Percentiles rank a stretch among this genome's conserved stretches.
Evolutionary conservation across 2,797 vertebrate species (phyloP).

Genomic region (Sebastes iracundus): DNA sequence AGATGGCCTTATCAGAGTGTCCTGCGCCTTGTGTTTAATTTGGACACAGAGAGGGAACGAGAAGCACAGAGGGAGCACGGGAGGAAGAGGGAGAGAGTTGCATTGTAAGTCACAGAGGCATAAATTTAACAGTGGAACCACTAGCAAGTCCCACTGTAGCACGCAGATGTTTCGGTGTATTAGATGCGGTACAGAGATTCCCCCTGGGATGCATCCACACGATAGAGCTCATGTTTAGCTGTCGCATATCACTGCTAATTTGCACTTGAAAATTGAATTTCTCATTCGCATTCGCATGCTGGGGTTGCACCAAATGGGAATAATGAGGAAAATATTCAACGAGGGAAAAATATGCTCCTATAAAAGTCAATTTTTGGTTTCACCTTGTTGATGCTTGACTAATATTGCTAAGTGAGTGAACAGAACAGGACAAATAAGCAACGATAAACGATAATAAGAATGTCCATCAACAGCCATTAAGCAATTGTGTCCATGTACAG

Average conservation of each 20-base stretch:
- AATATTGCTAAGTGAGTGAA: background rate
- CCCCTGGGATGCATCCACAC: slow-evolving; percentile 31
- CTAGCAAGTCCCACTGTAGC: slow-evolving; percentile 41
- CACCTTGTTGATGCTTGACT: background rate
- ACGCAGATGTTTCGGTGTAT: slow-evolving; percentile 51
- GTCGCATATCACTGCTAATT: slow-evolving; percentile 22
- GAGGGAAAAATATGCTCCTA: background rate
- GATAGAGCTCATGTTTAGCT: slow-evolving; percentile 41
- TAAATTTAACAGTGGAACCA: slow-evolving; percentile 46
- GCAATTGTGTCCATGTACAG: background rate
- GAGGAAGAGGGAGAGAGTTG: slow-evolving; percentile 31
- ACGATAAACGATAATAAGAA: background rate
- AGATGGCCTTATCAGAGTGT: slow-evolving; percentile 79
- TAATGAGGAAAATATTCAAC: background rate
- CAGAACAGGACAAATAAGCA: background rate
- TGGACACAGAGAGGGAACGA: slow-evolving; percentile 62
- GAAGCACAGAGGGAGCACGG: slow-evolving; percentile 49
- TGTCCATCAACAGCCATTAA: background rate
- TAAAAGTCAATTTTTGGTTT: slow-evolving; percentile 6
- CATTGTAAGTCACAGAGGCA: slow-evolving; percentile 49
- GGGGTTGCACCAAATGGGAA: slow-evolving; percentile 9
- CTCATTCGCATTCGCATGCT: slow-evolving; percentile 7
- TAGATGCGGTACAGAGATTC: slow-evolving; percentile 35
- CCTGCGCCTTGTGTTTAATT: slow-evolving; percentile 78
- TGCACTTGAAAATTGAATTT: slow-evolving; percentile 37